These are phyloP conservation scores for Molossus alvarezi DNA, from an alignment of 2,797 vertebrate species.

Conservation along the genomic window DNA sequence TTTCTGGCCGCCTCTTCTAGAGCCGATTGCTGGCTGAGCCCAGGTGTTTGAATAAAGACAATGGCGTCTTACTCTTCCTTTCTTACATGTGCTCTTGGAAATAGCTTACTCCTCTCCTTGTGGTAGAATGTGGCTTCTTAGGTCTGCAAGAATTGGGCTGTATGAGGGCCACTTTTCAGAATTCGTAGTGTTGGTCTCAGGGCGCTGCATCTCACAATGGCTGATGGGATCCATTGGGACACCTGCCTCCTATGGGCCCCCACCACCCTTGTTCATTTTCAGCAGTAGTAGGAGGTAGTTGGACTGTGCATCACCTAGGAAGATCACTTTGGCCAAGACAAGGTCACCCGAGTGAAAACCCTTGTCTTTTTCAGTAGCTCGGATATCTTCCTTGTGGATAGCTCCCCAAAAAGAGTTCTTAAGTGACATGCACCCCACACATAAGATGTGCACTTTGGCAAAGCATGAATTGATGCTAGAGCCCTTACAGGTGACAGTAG, in stretches of 20 bases:
- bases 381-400: slow-evolving; percentile 97
- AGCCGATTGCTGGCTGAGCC: not conserved
- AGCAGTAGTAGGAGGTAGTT: slow-evolving; percentile 97
- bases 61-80: not conserved
- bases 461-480: slow-evolving; percentile 97
- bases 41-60: slow-evolving; percentile 64
- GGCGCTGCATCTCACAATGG: slow-evolving; percentile 99
- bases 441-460: slow-evolving; percentile 97
- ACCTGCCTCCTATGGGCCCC: slow-evolving; percentile 97
- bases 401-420: slow-evolving; percentile 97
- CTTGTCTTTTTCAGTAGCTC: slow-evolving; percentile 98
- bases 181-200: slow-evolving; percentile 95
- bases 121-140: slow-evolving; percentile 81
- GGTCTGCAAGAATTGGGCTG: slow-evolving; percentile 96
- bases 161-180: slow-evolving; percentile 97
- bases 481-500: slow-evolving; percentile 98
- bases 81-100: slow-evolving; percentile 37
- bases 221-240: slow-evolving; percentile 98
- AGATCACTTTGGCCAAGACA: slow-evolving; percentile 98
- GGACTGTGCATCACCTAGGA: slow-evolving; percentile 96
- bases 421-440: slow-evolving; percentile 95
- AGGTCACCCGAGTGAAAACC: slow-evolving; percentile 98
- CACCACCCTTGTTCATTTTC: slow-evolving; percentile 97
- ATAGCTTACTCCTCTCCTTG: not conserved
- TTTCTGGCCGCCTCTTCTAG: slow-evolving; percentile 36